A percentile compares a stretch with the other conserved stretches of the same genome.
Evolutionary conservation across 2,797 vertebrate species (phyloP).

Genomic region (Sternarchorhynchus goeldii): DNA sequence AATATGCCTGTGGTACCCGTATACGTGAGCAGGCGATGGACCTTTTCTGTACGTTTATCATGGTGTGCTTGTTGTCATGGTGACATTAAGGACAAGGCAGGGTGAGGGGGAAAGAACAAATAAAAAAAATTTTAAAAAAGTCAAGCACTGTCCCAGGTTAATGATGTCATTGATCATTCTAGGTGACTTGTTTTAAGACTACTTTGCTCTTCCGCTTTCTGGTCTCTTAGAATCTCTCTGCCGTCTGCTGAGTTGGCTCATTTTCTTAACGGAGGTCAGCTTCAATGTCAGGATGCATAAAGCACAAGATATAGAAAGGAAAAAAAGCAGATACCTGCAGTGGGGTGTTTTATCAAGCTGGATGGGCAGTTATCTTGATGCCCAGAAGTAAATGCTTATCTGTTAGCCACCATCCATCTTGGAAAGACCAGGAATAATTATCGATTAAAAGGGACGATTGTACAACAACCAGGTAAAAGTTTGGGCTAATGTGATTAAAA

Average conservation of each 20-base stretch:
- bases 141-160: conserved; percentile 42
- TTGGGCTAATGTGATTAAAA: conserved; percentile 26
- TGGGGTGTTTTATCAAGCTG: conserved; percentile 43
- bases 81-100: conserved; percentile 20
- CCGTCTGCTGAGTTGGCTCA: conserved; percentile 46
- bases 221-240: conserved; percentile 46
- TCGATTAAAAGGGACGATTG: conserved; percentile 46
- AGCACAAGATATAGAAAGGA: conserved; percentile 16
- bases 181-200: conserved; percentile 24
- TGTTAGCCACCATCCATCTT: conserved; percentile 17
- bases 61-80: neutral
- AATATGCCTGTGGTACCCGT: neutral
- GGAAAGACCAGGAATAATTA: conserved; percentile 30
- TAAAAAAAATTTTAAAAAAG: conserved; percentile 33
- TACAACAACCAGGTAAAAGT: conserved; percentile 17
- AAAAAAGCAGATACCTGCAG: conserved; percentile 30
- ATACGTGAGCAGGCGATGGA: conserved; percentile 2
- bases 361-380: conserved; percentile 45
- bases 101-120: neutral
- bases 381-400: conserved; percentile 46
- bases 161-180: conserved; percentile 58
- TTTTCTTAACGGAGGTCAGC: conserved; percentile 49
- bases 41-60: neutral
- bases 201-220: conserved; percentile 29
- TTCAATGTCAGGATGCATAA: conserved; percentile 49